Evolutionary conservation across 2,888 invertebrate genomes (phyloP), one percentile per base, ranked within the genome.

Genomic region (Proisotoma minuta): DNA sequence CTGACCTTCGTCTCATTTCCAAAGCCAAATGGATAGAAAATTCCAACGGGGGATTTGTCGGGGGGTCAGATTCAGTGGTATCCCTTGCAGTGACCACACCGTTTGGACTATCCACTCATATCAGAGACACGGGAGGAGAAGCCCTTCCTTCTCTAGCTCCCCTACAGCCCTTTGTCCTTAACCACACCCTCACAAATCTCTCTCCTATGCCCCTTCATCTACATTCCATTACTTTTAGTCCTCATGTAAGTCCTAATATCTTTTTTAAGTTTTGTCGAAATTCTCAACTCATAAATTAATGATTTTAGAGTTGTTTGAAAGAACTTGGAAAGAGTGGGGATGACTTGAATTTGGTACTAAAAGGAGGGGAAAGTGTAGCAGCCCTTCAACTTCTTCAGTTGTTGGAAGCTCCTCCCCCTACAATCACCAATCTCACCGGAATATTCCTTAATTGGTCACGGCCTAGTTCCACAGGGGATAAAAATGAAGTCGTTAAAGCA

Each of bases 391-490:
- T 52, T 3, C 24, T 52, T 12, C 29, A 26, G 15, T 4, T 52
- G 28, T 26, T 5, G 5, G 4, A 43, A 43, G 10, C 20, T 28
- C 29, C 28, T n/a, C 5, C 20, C 12, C 28, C 29, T n/a, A 28
- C n/a, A 3, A 29, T 8, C 8, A 4, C 10, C 5, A 24, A 50
- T 50, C 50, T 10, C 50, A 50, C 26, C 23, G 23, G 18, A 3
- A n/a, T 52, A 15, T 15, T 15, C 18, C 15, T 52, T 10, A n/a
- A 26, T 3, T 52, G 52, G 52, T 23, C 5, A 20, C 26, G 52
- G 52, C 34, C 18, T 58, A 34, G 22, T 28, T 47, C 60, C 34
- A 50, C 48, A 12, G 54, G 39, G 5, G 51, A 53, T 28, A 27
- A 57, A 18, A 58, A 49, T 18, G 34, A 34, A 34, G 34, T 34